Base-by-base conservation (phyloP, 2,888 invertebrate species). In the Drosophila borborema region DNA sequence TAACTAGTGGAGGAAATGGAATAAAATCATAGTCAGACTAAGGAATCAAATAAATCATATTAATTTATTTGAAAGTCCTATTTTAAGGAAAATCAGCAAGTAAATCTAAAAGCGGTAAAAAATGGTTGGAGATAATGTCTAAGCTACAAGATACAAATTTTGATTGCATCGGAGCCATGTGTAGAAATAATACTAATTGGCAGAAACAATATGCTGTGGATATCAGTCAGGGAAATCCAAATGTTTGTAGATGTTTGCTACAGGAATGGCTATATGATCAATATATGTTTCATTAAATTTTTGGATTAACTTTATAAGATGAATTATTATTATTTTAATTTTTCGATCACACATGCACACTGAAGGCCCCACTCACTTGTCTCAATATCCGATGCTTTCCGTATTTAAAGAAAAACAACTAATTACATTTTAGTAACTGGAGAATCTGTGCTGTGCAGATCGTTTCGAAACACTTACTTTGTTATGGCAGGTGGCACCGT, bases 401-500 rank as follows among this genome's bases (percentile, higher is more conserved):
- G 75, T 91, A 91, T 91, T 93, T 92, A 92, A 92, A 93, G 91
- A 92, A 93, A 91, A 92, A 93, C 77, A 93, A 85, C 92, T 93
- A 90, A 89, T 87, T 83, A 80, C 77, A 84, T 74, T 92, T 92
- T 90, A 91, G 84, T 90, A 82, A 91, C 74, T 70, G 64, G 53
- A 65, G 45, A 58, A 14, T 38, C 48, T 64, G 20, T n/a, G 28
- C 31, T 40, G 9, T 41, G 45, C 41, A 12, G 54, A 14, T 20
- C 41, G 7, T 10, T 20, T 16, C 56, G 18, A 20, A 28, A 41
- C n/a, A 81, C 90, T 88, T 89, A 93, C 93, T 90, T 96, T 94
- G 92, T 98, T 97, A 80, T 96, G 94, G 91, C 98, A 98, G 1
- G 96, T 96, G 41, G 96, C 97, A 80, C 96, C 96, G 92, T 98